These are phyloP conservation scores for Harpagifer antarcticus DNA, from an alignment of 2,797 vertebrate genomes.

Conservation along the genomic window DNA sequence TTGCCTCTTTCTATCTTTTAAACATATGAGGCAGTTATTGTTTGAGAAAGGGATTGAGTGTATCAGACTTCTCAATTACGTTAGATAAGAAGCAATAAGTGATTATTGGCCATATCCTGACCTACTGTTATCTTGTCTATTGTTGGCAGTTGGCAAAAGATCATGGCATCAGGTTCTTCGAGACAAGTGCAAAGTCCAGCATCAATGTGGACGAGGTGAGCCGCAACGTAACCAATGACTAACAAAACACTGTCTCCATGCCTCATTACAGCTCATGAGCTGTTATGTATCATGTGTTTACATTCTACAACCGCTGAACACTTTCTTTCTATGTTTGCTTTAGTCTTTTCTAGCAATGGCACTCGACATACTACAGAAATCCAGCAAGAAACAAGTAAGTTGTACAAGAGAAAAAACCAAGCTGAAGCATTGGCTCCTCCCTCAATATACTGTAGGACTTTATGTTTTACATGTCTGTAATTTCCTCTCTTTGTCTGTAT, in stretches of 20 bases:
- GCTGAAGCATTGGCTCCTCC: background rate
- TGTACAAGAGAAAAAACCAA: background rate
- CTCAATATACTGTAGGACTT: background rate
- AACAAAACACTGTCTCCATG: background rate
- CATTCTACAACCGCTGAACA: background rate
- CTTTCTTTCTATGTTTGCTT: slow-evolving; percentile 2
- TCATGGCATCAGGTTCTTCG: slow-evolving; percentile 93
- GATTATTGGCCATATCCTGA: slow-evolving; percentile 30
- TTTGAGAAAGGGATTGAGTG: slow-evolving; percentile 6
- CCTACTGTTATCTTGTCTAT: slow-evolving; percentile 33
- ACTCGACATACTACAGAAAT: slow-evolving; percentile 90
- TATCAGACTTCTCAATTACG: slow-evolving; percentile 16
- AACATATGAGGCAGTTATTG: background rate
- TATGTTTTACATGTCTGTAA: background rate
- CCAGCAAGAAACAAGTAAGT: slow-evolving; percentile 85
- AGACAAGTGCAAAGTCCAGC: slow-evolving; percentile 96
- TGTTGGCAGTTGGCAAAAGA: slow-evolving; percentile 90
- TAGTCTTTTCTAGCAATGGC: slow-evolving; percentile 92
- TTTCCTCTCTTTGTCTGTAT: slow-evolving; percentile 11
- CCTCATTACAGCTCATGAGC: background rate
- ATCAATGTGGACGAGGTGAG: slow-evolving; percentile 95
- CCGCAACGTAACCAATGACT: background rate
- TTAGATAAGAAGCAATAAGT: slow-evolving; percentile 63
- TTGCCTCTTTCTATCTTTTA: background rate
- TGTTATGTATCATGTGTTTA: background rate